Base-by-base conservation (phyloP, 1,140 invertebrate species). In the Aphelenchoides fujianensis region DNA sequence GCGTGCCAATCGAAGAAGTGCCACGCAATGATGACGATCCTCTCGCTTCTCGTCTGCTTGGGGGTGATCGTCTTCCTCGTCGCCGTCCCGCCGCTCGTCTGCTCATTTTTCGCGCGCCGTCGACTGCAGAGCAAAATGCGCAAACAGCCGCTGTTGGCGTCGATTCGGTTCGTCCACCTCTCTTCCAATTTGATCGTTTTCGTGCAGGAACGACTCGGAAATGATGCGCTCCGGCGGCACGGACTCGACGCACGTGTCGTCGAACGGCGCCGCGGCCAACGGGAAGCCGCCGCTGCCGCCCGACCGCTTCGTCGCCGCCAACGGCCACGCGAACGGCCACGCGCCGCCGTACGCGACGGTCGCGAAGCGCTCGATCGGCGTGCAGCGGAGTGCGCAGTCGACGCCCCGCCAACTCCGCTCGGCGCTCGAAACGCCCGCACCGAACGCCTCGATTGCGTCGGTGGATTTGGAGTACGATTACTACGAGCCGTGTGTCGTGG, bases 381-480 rank as follows among this genome's bases (percentile, higher is more conserved):
- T 66, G n/a, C 63, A 66, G 7, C 63, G 32, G 30, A 36, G 32
- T 16, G 31, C 36, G 2, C 63, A 66, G 53, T 41, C 63, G 23
- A 66, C 63, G n/a, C 63, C 63, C 1, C 16, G 63, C 37, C 31
- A 34, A 36, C 63, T 36, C 12, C 63, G 63, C 12, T 66, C 63
- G 27, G 32, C 63, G 16, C n/a, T 34, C n/a, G 27, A 31, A 66
- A 66, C 63, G 1, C 63, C 63, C 16, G 12, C 12, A 12, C 63
- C 63, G 34, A 66, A 30, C 19, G 63, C 63, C 53, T 66, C 63
- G 12, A 66, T 66, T 37, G 63, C 63, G 0, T 66, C 63, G 12
- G 32, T 66, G 12, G 63, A 66, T 2, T 35, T 66, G 32, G 63
- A 66, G 53, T 66, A 66, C 28, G 63, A 66, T 36, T 66, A 66